Evolutionary conservation across 2,888 invertebrate genomes (phyloP).

Genomic region (Caradrina kadenii): DNA sequence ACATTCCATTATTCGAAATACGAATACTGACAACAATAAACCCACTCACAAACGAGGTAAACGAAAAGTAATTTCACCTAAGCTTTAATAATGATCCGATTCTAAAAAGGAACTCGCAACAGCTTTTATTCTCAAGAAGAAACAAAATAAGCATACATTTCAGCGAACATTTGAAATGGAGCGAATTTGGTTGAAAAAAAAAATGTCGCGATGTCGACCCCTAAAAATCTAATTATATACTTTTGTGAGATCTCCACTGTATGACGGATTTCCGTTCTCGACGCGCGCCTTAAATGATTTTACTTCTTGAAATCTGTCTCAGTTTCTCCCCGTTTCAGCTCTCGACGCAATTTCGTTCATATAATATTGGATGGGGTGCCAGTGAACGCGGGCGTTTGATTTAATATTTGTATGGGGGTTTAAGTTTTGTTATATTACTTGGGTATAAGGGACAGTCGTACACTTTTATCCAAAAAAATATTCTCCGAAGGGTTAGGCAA

Average conservation of each 20-base stretch:
- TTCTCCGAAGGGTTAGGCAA: too few relatives aligned
- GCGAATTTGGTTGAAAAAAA: constrained; percentile 45
- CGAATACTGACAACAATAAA: constrained; percentile 23
- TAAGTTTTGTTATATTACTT: constrained; percentile 42
- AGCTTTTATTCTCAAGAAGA: constrained; percentile 35
- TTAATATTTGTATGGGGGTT: constrained; percentile 54
- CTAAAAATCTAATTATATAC: constrained; percentile 72
- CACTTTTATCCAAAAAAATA: too few relatives aligned
- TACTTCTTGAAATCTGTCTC: constrained; percentile 81
- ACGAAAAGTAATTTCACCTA: constrained; percentile 44
- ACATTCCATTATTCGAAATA: not conserved
- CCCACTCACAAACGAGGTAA: constrained; percentile 27
- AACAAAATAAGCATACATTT: constrained; percentile 59
- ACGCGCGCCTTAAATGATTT: constrained; percentile 78
- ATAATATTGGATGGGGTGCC: constrained; percentile 71
- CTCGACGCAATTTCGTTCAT: constrained; percentile 78
- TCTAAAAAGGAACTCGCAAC: constrained; percentile 36
- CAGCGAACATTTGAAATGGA: constrained; percentile 49
- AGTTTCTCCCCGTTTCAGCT: constrained; percentile 77
- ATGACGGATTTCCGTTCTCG: constrained; percentile 78
- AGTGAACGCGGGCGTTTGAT: constrained; percentile 56
- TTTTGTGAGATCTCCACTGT: constrained; percentile 70
- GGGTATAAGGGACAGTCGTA: constrained; percentile 1
- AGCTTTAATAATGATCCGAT: constrained; percentile 49
- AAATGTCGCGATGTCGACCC: constrained; percentile 59